phyloP scores from a whole-genome alignment of 2,797 vertebrate species.

The Clarias laeviceps region DNA sequence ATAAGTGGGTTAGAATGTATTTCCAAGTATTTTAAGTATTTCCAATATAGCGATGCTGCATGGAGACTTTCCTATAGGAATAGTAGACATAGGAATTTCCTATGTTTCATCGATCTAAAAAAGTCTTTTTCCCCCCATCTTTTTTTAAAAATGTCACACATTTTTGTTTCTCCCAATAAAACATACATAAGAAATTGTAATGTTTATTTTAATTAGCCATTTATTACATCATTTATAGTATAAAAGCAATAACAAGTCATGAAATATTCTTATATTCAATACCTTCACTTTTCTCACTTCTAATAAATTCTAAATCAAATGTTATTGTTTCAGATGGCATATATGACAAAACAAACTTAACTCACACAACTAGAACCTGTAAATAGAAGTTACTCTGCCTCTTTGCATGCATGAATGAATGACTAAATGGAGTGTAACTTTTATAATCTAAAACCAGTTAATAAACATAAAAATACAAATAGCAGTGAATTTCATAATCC shows the following conservation, averaged over 20 bases:
- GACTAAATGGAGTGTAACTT: neutral
- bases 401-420: neutral
- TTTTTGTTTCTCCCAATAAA: neutral
- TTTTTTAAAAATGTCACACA: neutral
- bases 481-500: neutral
- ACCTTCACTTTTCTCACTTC: slow-evolving; percentile 1
- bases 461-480: neutral
- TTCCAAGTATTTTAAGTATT: neutral
- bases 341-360: neutral
- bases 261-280: neutral
- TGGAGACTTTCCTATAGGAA: too few relatives aligned
- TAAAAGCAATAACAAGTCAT: slow-evolving; percentile 11
- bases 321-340: neutral
- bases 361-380: neutral
- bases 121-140: too few relatives aligned
- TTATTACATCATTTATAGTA: slow-evolving; percentile 9
- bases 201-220: neutral
- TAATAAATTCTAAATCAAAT: slow-evolving; percentile 1
- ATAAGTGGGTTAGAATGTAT: neutral
- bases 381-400: neutral
- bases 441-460: slow-evolving; percentile 7
- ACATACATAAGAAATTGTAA: neutral
- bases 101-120: neutral
- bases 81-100: too few relatives aligned
- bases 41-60: neutral